Percentiles rank a stretch among this genome's conserved stretches.
Conservation (phyloP, 2,888 invertebrate species). For the Mechanitis messenoides region DNA sequence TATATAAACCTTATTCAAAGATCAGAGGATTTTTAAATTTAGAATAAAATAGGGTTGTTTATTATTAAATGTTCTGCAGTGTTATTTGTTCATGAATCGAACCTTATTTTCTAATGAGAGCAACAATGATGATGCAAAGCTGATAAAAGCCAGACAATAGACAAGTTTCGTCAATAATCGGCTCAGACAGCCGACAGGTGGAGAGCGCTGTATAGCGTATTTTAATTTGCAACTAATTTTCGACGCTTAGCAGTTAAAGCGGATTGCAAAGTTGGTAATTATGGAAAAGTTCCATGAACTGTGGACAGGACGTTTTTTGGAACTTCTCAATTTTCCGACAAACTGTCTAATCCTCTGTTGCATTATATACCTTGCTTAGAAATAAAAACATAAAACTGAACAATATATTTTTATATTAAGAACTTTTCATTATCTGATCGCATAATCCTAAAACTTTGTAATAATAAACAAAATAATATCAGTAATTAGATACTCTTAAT, state of each 20-base stretch:
- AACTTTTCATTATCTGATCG: background rate
- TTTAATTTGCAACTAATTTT: conserved; percentile 69
- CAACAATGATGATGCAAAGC: conserved; percentile 14
- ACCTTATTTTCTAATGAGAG: background rate
- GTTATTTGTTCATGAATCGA: background rate
- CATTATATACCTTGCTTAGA: conserved; percentile 12
- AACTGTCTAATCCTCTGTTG: conserved; percentile 2
- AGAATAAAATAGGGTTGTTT: too few relatives aligned
- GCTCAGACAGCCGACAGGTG: conserved; percentile 60
- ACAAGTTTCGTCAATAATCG: conserved; percentile 46
- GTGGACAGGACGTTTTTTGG: conserved; percentile 28
- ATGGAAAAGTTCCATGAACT: conserved; percentile 43
- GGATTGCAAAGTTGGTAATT: conserved; percentile 66
- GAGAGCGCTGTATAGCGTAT: conserved; percentile 40
- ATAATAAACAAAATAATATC: conserved; percentile 5
- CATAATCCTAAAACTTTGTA: background rate
- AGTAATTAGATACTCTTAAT: conserved; percentile 1
- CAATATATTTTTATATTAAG: background rate
- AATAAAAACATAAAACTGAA: background rate
- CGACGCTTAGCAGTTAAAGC: conserved; percentile 56
- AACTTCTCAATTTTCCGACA: conserved; percentile 16
- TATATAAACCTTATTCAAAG: too few relatives aligned
- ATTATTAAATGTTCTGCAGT: too few relatives aligned
- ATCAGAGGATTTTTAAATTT: too few relatives aligned
- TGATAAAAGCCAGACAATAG: conserved; percentile 29